Conservation (phyloP, 2,797 vertebrate genomes). For the Dendrocincla fuliginosa region DNA sequence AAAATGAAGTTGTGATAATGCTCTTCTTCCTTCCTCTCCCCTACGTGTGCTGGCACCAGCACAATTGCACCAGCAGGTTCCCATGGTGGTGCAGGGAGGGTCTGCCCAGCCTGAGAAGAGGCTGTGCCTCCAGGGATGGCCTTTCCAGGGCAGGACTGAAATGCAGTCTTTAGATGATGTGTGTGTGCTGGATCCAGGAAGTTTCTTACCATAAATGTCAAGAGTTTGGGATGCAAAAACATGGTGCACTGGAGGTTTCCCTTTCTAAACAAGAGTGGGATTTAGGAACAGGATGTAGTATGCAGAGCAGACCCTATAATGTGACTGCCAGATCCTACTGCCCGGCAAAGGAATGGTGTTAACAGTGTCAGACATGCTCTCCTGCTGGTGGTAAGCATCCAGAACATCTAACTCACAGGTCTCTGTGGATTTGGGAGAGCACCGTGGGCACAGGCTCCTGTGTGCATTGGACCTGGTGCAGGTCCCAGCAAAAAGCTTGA, state of each 20-base stretch:
- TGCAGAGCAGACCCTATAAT: rapidly evolving
- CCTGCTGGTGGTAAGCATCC: not conserved
- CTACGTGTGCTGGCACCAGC: not conserved
- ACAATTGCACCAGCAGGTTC: not conserved
- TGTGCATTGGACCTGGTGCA: not conserved
- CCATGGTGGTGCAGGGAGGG: rapidly evolving
- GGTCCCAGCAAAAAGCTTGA: not conserved
- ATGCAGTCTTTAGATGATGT: rapidly evolving
- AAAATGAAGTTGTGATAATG: rapidly evolving
- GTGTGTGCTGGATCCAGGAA: not conserved
- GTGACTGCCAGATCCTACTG: not conserved
- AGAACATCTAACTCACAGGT: not conserved
- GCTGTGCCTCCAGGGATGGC: not conserved
- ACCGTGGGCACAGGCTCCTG: not conserved
- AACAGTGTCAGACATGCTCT: not conserved
- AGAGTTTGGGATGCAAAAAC: not conserved
- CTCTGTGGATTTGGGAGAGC: not conserved
- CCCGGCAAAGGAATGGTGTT: not conserved
- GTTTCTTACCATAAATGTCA: not conserved
- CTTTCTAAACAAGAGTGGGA: not conserved
- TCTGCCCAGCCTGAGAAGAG: not conserved
- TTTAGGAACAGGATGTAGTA: not conserved
- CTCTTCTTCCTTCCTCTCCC: not conserved
- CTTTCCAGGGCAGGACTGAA: not conserved
- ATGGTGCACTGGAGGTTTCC: not conserved